Conservation (phyloP, 2,888 invertebrate genomes). For the Lasioglossum vierecki region DNA sequence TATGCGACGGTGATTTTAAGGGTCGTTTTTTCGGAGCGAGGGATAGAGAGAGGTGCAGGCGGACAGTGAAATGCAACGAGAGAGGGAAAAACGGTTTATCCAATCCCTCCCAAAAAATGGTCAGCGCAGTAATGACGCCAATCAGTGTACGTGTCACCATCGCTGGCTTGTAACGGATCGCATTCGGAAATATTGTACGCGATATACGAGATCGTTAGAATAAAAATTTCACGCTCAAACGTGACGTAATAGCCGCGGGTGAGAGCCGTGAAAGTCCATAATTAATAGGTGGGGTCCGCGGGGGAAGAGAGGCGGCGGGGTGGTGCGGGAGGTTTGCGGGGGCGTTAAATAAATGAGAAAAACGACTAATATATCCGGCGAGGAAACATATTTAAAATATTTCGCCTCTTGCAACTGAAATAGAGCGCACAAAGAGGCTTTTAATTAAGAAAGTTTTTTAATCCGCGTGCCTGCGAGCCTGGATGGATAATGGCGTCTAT, state of each 20-base stretch:
- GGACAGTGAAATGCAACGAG: conserved; percentile 10
- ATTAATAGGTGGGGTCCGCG: conserved; percentile 24
- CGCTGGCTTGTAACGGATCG: conserved; percentile 33
- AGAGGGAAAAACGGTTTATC: conserved; percentile 42
- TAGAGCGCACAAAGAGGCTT: conserved; percentile 44
- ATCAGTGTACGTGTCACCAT: conserved; percentile 43
- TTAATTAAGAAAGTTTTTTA: conserved; percentile 44
- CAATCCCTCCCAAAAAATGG: conserved; percentile 44
- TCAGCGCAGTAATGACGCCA: conserved; percentile 52
- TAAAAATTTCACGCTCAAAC: conserved; percentile 54
- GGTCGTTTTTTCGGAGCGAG: conserved; percentile 11
- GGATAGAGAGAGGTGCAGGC: conserved; percentile 11
- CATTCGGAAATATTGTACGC: conserved; percentile 47
- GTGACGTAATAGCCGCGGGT: conserved; percentile 46
- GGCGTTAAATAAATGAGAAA: conserved; percentile 49
- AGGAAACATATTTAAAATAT: conserved; percentile 45
- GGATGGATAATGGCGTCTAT: conserved; percentile 7
- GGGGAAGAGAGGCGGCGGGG: not conserved
- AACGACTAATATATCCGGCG: conserved; percentile 21
- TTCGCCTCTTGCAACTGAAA: conserved; percentile 44
- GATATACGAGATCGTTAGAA: conserved; percentile 41
- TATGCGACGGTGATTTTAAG: conserved; percentile 13
- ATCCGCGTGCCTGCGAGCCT: not conserved
- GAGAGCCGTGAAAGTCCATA: conserved; percentile 38
- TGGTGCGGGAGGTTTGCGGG: not conserved